These are phyloP conservation scores for Zeuzera pyrina DNA, from an alignment of 2,888 invertebrate species.

Conservation along the genomic window DNA sequence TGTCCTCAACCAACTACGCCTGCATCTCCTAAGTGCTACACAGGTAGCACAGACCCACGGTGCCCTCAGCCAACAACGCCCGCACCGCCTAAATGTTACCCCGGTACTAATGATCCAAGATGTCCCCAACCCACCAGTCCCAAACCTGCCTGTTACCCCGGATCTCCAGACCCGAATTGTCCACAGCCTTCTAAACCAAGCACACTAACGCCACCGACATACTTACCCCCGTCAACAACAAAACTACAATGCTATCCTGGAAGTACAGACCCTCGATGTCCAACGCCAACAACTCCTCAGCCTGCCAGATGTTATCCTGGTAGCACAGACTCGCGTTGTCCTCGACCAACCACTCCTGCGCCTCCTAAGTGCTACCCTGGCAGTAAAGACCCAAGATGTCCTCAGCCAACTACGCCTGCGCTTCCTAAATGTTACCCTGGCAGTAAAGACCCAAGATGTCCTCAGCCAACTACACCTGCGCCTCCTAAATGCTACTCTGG, in stretches of 20 bases:
- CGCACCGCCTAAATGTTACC: slow-evolving; percentile 27
- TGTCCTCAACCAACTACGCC: slow-evolving; percentile 23
- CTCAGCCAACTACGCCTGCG: slow-evolving; percentile 20
- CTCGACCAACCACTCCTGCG: slow-evolving; percentile 26
- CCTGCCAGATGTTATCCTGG: slow-evolving; percentile 27
- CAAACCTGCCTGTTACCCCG: slow-evolving; percentile 18
- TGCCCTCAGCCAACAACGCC: slow-evolving; percentile 23
- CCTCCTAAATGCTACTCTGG: slow-evolving; percentile 33
- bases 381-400: slow-evolving; percentile 29
- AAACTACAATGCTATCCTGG: slow-evolving; percentile 27
- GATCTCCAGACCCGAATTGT: slow-evolving; percentile 24
- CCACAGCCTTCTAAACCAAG: slow-evolving; percentile 20
- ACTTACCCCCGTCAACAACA: slow-evolving; percentile 23
- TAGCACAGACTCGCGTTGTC: slow-evolving; percentile 26
- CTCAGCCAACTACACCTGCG: slow-evolving; percentile 21
- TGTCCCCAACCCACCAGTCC: slow-evolving; percentile 18
- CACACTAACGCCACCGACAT: slow-evolving; percentile 13
- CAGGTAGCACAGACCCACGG: slow-evolving; percentile 20
- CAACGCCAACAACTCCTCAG: slow-evolving; percentile 26
- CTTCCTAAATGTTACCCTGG: slow-evolving; percentile 21
- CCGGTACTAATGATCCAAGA: slow-evolving; percentile 30
- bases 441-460: slow-evolving; percentile 24
- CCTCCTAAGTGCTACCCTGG: slow-evolving; percentile 34
- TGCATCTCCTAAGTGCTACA: slow-evolving; percentile 16
- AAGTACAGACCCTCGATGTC: slow-evolving; percentile 24